Evolutionary conservation across 2,888 invertebrate species (phyloP).

Genomic region (Epirrita christyi): DNA sequence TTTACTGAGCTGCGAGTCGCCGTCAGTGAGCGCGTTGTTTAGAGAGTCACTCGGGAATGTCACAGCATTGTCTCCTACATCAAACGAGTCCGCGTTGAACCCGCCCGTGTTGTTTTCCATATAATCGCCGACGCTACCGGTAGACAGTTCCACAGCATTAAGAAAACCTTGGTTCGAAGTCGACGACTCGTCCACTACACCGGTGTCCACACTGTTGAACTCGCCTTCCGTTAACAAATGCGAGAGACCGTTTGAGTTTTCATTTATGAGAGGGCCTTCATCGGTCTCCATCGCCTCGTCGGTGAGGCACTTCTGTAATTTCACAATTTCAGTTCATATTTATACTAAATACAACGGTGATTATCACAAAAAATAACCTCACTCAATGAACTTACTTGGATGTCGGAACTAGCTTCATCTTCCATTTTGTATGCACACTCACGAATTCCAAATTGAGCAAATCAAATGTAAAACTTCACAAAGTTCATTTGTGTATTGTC

Average conservation of each 20-base stretch:
- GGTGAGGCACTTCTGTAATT: constrained; percentile 70
- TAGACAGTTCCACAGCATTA: constrained; percentile 77
- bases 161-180: constrained; percentile 77
- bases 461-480: too few species aligned
- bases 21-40: constrained; percentile 69
- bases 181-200: constrained; percentile 73
- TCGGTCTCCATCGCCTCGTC: constrained; percentile 76
- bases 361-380: constrained; percentile 42
- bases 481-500: too few species aligned
- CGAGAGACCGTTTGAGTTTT: constrained; percentile 77
- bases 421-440: constrained; percentile 45
- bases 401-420: constrained; percentile 72
- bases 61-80: constrained; percentile 78
- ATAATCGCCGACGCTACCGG: constrained; percentile 77
- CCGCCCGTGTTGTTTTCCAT: constrained; percentile 69
- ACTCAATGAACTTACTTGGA: constrained; percentile 58
- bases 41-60: constrained; percentile 73
- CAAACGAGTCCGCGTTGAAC: constrained; percentile 71
- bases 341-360: neutral
- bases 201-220: constrained; percentile 76
- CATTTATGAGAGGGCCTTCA: constrained; percentile 75
- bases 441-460: neutral
- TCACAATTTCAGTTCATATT: neutral
- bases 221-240: constrained; percentile 77
- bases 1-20: constrained; percentile 71